Evolutionary conservation across 2,888 invertebrate genomes (phyloP), one percentile per base, ranked within the genome.

Genomic region (Callimorpha dominula): DNA sequence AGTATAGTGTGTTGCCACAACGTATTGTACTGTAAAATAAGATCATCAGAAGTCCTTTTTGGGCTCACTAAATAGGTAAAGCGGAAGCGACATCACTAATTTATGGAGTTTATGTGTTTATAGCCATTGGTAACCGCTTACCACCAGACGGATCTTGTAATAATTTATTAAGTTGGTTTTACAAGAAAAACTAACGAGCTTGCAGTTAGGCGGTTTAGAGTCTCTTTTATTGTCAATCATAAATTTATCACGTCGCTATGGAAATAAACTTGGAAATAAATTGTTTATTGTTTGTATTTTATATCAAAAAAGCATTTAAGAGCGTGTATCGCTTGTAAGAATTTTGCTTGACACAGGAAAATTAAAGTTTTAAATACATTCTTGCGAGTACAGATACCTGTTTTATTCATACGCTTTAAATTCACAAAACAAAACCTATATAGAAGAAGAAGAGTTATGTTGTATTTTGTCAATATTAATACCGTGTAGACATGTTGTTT

Each of bases 131-230:
- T 60, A 60, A 60, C 57, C 57, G 20, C 57, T 60, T 60, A 31
- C 20, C 57, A 12, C 20, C 31, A 31, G 57, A 60, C 11, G n/a
- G 54, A 20, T 54, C 57, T 60, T 60, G 20, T 46, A 46, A 46
- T 46, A 3, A 9, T 46, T 46, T 54, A 54, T 17, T 15, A 15
- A 65, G 50, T 40, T n/a, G 42, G 11, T 65, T 65, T 66, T 66
- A 52, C 42, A 64, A 64, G 31, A 31, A 60, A 60, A 60, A 60
- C 57, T 60, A 69, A 69, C 52, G 69, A 71, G 72, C 71, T 73
- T 71, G 54, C 67, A 20, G 57, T 60, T 11, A 31, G 57, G 12
- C 57, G 57, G 2, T 60, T 60, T 60, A 60, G 20, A 12, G 31
- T 60, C 31, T 6, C 0, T 60, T 60, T 60, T 31, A 60, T 60